phyloP scores from a whole-genome alignment of 2,888 invertebrate genomes.

The Myathropa florea region DNA sequence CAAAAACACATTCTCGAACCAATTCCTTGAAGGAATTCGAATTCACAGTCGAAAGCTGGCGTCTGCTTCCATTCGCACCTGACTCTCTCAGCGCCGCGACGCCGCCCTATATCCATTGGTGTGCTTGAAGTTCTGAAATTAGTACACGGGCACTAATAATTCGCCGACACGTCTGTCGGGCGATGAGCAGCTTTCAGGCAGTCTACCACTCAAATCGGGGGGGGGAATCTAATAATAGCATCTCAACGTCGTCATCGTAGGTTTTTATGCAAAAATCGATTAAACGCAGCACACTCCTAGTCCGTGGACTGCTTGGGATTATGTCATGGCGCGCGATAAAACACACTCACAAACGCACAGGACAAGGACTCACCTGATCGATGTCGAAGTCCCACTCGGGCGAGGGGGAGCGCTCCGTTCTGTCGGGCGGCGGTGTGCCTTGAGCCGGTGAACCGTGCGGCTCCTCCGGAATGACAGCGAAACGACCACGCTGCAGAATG shows the following conservation, averaged over 20 bases:
- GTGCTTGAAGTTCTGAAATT: background rate
- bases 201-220: background rate
- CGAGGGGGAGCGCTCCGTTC: conserved; percentile 78
- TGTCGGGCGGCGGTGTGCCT: conserved; percentile 75
- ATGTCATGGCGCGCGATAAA: background rate
- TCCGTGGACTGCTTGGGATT: background rate
- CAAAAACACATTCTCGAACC: background rate
- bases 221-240: conserved; percentile 5
- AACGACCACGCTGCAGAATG: conserved; percentile 80
- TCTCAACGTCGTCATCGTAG: background rate
- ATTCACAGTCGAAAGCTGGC: background rate
- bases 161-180: background rate
- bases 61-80: background rate
- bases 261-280: background rate
- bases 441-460: conserved; percentile 80
- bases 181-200: background rate
- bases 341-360: background rate
- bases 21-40: background rate
- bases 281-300: background rate
- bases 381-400: conserved; percentile 81
- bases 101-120: background rate
- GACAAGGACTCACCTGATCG: conserved; percentile 77
- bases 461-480: conserved; percentile 81
- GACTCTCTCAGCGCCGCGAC: background rate
- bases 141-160: conserved; percentile 8